Evolutionary conservation across 2,888 invertebrate species (phyloP).

Genomic region (Myopa tessellatipennis): DNA sequence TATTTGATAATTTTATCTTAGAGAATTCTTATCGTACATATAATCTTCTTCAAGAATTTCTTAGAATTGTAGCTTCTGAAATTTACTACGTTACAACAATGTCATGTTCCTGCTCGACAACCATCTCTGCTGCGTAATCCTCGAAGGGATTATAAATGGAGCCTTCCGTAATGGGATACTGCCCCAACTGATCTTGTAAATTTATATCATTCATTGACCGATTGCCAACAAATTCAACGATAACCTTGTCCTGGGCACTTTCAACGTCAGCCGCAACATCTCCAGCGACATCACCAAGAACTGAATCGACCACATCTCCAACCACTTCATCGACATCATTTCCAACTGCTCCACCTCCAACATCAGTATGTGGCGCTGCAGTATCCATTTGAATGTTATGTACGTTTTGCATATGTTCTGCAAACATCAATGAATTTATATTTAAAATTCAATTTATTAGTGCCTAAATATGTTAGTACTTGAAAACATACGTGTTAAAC

Average conservation of each 20-base stretch:
- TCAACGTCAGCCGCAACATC: neutral
- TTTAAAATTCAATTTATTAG: neutral
- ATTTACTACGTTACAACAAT: constrained; percentile 47
- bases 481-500: constrained; percentile 44
- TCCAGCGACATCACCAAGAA: neutral
- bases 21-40: too few species aligned
- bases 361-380: neutral
- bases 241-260: constrained; percentile 20
- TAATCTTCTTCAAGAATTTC: too few species aligned
- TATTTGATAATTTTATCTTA: too few species aligned
- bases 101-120: constrained; percentile 50
- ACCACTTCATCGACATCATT: neutral
- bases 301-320: neutral
- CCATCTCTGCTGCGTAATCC: constrained; percentile 25
- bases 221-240: constrained; percentile 27
- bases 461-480: neutral
- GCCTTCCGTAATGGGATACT: constrained; percentile 8
- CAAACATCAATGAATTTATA: constrained; percentile 21
- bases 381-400: constrained; percentile 45
- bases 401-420: constrained; percentile 48
- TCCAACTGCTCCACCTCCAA: neutral
- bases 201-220: constrained; percentile 18
- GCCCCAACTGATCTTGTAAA: constrained; percentile 7
- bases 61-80: too few species aligned
- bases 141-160: constrained; percentile 21